phyloP scores from a whole-genome alignment of 2,888 invertebrate species.

The Mythimna pallens region DNA sequence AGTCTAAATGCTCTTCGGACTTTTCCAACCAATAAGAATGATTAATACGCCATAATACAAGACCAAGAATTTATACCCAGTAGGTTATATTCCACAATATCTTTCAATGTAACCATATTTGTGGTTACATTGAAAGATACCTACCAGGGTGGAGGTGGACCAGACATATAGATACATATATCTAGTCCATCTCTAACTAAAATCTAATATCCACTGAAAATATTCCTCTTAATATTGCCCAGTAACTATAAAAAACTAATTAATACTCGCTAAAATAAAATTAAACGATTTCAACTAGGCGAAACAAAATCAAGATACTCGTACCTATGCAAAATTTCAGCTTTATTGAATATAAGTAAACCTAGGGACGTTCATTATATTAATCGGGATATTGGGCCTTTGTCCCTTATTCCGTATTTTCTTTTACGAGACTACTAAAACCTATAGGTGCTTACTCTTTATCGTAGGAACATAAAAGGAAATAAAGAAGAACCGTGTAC shows the following conservation, averaged over 20 bases:
- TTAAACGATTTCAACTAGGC: neutral
- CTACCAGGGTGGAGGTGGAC: too few relatives aligned
- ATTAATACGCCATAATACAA: conserved; percentile 30
- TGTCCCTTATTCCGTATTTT: conserved; percentile 74
- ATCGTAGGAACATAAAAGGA: conserved; percentile 73
- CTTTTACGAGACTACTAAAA: conserved; percentile 76
- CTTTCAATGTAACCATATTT: neutral
- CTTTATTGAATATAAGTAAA: conserved; percentile 69
- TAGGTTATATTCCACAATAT: neutral
- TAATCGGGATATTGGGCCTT: conserved; percentile 73
- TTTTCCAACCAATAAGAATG: conserved; percentile 31
- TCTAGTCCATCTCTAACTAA: neutral
- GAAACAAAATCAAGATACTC: neutral
- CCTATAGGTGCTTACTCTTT: conserved; percentile 69
- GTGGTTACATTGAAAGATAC: too few relatives aligned
- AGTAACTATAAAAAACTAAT: neutral
- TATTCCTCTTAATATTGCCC: neutral
- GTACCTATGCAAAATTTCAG: conserved; percentile 56
- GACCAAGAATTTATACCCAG: conserved; percentile 5
- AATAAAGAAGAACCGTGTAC: conserved; percentile 71
- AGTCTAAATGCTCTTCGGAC: conserved; percentile 23
- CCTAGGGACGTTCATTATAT: conserved; percentile 71
- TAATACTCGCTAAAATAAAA: neutral
- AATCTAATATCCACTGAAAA: neutral
- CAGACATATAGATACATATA: too few relatives aligned